A percentile compares a stretch with the other conserved stretches of the same genome.
Conservation (phyloP, 2,113 vertebrate species). For the Lathamus discolor region DNA sequence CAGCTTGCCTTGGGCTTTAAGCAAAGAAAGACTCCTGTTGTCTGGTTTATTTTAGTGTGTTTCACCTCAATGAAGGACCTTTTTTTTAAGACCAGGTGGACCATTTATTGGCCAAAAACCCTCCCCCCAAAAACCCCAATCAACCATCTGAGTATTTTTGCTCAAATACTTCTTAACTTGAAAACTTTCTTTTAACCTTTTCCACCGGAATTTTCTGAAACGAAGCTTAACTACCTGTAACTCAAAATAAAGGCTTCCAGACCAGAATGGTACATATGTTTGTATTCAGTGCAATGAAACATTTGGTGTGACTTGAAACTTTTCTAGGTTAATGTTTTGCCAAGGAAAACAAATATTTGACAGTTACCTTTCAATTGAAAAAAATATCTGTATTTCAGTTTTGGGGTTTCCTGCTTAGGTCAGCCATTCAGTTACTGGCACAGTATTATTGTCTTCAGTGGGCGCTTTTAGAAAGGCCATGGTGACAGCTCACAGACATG, state of each 20-base stretch:
- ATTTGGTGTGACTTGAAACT: not conserved
- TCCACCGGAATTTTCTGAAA: not conserved
- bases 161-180: not conserved
- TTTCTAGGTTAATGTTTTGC: not conserved
- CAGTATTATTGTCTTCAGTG: not conserved
- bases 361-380: not conserved
- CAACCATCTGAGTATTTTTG: not conserved
- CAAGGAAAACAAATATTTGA: not conserved
- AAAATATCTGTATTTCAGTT: not conserved
- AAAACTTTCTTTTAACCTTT: not conserved
- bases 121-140: too few relatives aligned
- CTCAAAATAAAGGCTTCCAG: not conserved
- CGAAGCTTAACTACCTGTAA: not conserved
- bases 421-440: not conserved
- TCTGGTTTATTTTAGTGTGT: rapidly evolving
- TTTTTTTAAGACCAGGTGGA: not conserved
- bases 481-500: not conserved
- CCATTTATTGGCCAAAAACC: not conserved
- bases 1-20: not conserved
- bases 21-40: not conserved
- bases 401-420: not conserved
- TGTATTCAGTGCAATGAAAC: not conserved
- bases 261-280: not conserved
- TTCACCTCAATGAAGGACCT: not conserved
- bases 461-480: not conserved